Base-by-base conservation (phyloP, 2,888 invertebrate species). In the Drosophila melanosoma region DNA sequence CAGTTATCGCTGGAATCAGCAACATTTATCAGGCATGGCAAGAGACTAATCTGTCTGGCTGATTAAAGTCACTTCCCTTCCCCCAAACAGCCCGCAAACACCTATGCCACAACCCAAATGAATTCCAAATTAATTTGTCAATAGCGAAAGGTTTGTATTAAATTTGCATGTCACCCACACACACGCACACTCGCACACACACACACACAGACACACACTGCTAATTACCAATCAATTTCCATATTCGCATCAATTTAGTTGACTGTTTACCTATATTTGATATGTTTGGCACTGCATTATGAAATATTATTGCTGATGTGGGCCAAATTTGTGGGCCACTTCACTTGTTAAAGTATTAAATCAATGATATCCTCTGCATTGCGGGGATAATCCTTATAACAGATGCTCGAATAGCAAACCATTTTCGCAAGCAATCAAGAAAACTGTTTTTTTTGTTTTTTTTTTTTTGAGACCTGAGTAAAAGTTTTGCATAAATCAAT, bases 211-310 rank as follows among this genome's bases (percentile, higher is more conserved):
- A 49, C 49, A 52, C 26, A 20, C 17, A 68, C 66, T 62, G 76
- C 73, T 89, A 86, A 90, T 87, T 87, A 89, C 88, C 71, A 82
- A 90, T 87, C 87, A 84, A 89, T 90, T 89, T 72, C 29, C 67
- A 71, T 64, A 61, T 86, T 81, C 62, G 78, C 59, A 67, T 56
- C 67, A 72, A 68, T 68, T 70, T 66, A 59, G 52, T 10, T 23
- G 23, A 17, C 2, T 36, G 15, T 35, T 62, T 75, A 60, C 36
- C 53, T 62, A 73, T 51, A 71, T 74, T 40, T 68, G 71, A 84
- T 82, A 65, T 83, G 64, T 68, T 80, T 83, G 56, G 49, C 71
- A 29, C 65, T 40, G 54, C 45, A 64, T 58, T 76, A 61, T 86
- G 70, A 82, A 79, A 85, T 76, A 75, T 82, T 57, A 59, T 58